These are phyloP conservation scores for Barypeithes pellucidus DNA, from an alignment of 2,888 invertebrate genomes.

Conservation along the genomic window DNA sequence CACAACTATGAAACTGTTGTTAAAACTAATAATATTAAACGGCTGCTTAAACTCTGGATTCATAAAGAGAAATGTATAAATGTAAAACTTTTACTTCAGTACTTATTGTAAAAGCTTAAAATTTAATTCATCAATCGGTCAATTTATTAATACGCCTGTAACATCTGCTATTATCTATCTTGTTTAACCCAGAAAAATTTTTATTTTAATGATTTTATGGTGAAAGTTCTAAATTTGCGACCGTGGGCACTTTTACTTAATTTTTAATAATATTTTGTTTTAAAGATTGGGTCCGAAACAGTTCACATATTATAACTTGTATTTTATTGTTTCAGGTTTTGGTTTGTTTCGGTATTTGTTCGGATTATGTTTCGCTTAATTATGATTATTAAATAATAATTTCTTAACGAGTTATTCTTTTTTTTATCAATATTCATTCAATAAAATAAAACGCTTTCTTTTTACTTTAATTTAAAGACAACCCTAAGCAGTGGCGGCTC, in stretches of 20 bases:
- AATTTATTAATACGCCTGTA: constrained; percentile 10
- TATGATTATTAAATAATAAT: no score
- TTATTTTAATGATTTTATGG: constrained; percentile 14
- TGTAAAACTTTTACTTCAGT: constrained; percentile 29
- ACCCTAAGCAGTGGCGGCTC: no score
- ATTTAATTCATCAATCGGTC: constrained; percentile 18
- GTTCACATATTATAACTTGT: no score
- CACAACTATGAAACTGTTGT: no score
- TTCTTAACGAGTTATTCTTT: no score
- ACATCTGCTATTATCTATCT: constrained; percentile 19
- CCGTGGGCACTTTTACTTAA: constrained; percentile 2
- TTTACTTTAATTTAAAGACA: no score
- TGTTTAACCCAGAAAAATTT: constrained; percentile 22
- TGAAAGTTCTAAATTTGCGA: constrained; percentile 17
- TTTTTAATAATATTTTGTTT: constrained; percentile 11
- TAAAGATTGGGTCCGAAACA: not conserved
- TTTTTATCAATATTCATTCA: no score
- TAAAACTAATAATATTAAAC: not conserved
- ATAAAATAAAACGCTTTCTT: no score
- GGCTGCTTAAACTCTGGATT: not conserved
- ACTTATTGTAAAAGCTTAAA: constrained; percentile 21
- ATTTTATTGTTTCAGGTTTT: no score
- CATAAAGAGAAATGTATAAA: constrained; percentile 16
- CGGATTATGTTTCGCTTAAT: no score
- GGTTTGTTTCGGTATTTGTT: no score